Conservation (phyloP, 2,113 vertebrate species). For the Rhombomys opimus region DNA sequence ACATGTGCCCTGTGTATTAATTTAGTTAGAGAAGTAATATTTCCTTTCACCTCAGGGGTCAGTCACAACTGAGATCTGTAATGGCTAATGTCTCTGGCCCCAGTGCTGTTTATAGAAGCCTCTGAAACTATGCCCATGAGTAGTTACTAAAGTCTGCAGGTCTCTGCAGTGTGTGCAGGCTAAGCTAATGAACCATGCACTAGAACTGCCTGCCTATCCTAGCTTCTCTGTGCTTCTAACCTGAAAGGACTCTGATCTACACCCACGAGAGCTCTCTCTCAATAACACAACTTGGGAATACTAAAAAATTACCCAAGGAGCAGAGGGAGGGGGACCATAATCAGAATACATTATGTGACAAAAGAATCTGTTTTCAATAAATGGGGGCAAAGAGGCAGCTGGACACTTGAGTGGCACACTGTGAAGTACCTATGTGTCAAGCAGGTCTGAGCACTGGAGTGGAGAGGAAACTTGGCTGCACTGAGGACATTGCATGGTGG, state of each 20-base stretch:
- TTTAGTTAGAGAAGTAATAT: not conserved
- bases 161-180: not conserved
- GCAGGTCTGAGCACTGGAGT: not conserved
- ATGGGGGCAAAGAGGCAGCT: not conserved
- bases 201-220: not conserved
- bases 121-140: constrained; percentile 15
- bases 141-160: not conserved
- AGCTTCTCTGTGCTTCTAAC: not conserved
- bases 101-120: not conserved
- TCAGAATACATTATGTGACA: not conserved
- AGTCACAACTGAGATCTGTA: not conserved
- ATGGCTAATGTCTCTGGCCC: not conserved
- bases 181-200: not conserved
- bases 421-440: not conserved
- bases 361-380: not conserved
- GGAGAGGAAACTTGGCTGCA: fast-evolving
- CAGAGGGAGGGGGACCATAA: fast-evolving
- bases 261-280: not conserved
- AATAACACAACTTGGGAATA: not conserved
- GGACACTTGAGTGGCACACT: not conserved
- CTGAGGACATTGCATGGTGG: too few relatives aligned
- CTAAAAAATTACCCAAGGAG: not conserved
- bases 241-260: not conserved
- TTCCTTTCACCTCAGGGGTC: not conserved
- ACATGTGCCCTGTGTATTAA: not conserved